Evolutionary conservation across 2,797 vertebrate genomes (phyloP).

Genomic region (Coregonus ussuriensis): DNA sequence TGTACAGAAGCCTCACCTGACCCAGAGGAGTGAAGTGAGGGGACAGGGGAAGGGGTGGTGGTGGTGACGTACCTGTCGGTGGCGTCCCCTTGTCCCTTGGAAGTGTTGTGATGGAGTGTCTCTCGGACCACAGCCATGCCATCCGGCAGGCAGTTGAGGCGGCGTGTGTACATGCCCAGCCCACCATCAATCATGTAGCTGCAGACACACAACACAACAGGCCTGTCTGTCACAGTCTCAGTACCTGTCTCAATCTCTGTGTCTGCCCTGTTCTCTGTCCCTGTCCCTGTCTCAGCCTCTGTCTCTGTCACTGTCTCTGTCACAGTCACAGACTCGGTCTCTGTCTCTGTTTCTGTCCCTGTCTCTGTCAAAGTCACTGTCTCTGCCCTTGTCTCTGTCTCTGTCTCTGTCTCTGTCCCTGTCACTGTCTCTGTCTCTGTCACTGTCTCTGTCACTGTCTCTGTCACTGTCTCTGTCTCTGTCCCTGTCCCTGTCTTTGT

Average conservation of each 20-base stretch:
- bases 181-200: slow-evolving; percentile 97
- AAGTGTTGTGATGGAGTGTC: slow-evolving; percentile 76
- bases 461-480: background rate
- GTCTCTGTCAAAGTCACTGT: slow-evolving; percentile 4
- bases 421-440: background rate
- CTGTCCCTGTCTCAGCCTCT: background rate
- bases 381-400: background rate
- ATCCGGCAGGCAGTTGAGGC: slow-evolving; percentile 83
- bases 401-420: background rate
- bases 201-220: slow-evolving; percentile 37
- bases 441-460: too few relatives aligned
- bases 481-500: background rate
- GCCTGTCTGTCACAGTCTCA: background rate
- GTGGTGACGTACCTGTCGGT: slow-evolving; percentile 85
- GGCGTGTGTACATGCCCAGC: slow-evolving; percentile 88
- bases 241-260: background rate
- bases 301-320: slow-evolving; percentile 11
- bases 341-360: background rate
- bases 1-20: background rate
- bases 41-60: background rate
- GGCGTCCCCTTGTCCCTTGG: slow-evolving; percentile 86
- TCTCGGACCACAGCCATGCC: background rate
- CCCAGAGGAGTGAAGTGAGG: background rate
- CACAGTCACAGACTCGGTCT: background rate
- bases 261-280: slow-evolving; percentile 7